These are phyloP conservation scores for Epicauta chinensis DNA, from an alignment of 1,140 invertebrate species.

Conservation along the genomic window DNA sequence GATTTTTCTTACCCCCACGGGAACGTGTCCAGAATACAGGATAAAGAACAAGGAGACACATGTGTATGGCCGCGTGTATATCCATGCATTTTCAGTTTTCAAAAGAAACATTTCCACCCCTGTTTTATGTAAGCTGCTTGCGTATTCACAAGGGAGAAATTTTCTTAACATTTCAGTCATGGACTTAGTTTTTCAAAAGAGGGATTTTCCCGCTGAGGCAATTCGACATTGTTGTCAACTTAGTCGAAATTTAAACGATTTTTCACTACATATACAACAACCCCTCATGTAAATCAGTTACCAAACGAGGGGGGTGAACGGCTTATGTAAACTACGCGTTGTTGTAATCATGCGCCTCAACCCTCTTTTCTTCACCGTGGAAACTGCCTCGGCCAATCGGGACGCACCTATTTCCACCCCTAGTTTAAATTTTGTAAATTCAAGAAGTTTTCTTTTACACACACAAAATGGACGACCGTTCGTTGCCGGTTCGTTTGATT, in stretches of 20 bases:
- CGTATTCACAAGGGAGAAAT: constrained; percentile 41
- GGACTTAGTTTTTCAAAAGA: constrained; percentile 12
- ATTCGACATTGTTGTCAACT: not conserved
- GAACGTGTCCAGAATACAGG: constrained; percentile 29
- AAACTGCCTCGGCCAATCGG: constrained; percentile 32
- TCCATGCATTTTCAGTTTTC: constrained; percentile 40
- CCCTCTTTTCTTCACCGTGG: constrained; percentile 7
- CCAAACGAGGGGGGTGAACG: constrained; percentile 18
- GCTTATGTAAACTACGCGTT: constrained; percentile 25
- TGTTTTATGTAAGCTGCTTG: constrained; percentile 36
- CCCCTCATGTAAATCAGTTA: constrained; percentile 26
- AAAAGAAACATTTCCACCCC: constrained; percentile 37
- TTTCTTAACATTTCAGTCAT: constrained; percentile 35
- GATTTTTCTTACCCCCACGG: constrained; percentile 10
- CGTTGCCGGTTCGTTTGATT: no score
- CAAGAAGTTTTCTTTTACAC: not conserved
- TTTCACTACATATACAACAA: not conserved
- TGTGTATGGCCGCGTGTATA: constrained; percentile 35
- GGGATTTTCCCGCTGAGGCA: constrained; percentile 6
- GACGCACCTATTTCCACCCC: constrained; percentile 17
- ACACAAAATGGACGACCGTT: constrained; percentile 2
- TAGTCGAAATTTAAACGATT: not conserved
- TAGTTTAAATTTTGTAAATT: constrained; percentile 39
- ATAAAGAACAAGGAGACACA: constrained; percentile 30
- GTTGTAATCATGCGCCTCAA: constrained; percentile 12